Evolutionary conservation across 2,888 invertebrate species (phyloP), one percentile per base, ranked within the genome.

Genomic region (Drosophila meridionalis): DNA sequence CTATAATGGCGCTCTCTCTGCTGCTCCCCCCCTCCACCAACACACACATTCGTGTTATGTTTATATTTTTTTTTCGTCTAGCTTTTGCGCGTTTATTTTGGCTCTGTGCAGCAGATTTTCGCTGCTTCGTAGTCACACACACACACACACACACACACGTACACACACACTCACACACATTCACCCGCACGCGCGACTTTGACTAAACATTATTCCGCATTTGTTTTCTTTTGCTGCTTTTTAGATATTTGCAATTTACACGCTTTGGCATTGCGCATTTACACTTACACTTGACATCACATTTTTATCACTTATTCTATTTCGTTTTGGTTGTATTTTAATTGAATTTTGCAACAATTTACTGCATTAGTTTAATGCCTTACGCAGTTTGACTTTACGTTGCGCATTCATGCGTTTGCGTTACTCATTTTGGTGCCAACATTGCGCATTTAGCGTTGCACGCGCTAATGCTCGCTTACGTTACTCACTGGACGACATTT

Each of bases 221-320:
- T 67, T 55, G 38, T 14, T 36, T 69, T 52, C 48, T 50, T 50
- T 52, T 56, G 2, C 12, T 38, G 34, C 30, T 8, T 34, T 50
- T 28, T 6, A 20, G 1, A 20, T 34, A 20, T n/a, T 9, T 20
- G 12, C 34, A 34, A 34, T 50, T 36, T 34, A 5, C 28, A 26
- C 32, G 50, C 9, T 12, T 50, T 0, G 1, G n/a, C 2, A 36
- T 36, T 63, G 8, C n/a, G 42, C 4, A 40, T n/a, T 11, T n/a
- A 45, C 82, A 87, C 89, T 89, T 78, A 85, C 83, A 84, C 78
- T 83, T 81, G 78, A 73, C 82, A 85, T 85, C 87, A 85, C 89
- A 89, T 85, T 84, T 85, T 82, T 70, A 85, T 82, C 86, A 83
- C 86, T 74, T 73, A 78, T 60, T 53, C 65, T 78, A 78, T 55